Evolutionary conservation across 2,113 vertebrate genomes (phyloP).

Genomic region (Conger conger): DNA sequence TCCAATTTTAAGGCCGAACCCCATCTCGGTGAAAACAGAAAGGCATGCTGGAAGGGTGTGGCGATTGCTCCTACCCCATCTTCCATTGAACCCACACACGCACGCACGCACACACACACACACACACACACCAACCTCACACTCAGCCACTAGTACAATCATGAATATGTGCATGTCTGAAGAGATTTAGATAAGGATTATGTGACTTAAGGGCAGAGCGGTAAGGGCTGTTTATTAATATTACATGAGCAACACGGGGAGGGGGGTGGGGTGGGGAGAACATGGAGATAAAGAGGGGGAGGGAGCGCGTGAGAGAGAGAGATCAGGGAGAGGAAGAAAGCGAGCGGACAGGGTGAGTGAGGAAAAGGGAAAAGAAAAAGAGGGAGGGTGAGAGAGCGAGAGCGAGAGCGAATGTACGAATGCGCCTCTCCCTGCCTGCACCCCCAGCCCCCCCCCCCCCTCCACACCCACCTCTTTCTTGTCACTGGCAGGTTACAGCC

Average conservation of each 20-base stretch:
- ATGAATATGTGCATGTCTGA: conserved; percentile 3
- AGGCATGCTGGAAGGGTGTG: neutral
- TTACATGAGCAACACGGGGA: neutral
- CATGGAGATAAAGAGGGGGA: neutral
- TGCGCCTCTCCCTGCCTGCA: conserved; percentile 10
- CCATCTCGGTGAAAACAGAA: neutral
- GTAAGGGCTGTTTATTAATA: conserved; percentile 1
- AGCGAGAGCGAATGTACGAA: neutral
- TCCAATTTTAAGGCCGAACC: neutral
- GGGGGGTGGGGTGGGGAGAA: neutral
- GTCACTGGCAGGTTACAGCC: conserved; percentile 19
- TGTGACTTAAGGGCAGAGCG: neutral
- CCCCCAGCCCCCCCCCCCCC: neutral
- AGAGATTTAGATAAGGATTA: neutral
- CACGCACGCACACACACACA: neutral
- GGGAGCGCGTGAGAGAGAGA: neutral
- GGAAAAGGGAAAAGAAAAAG: neutral
- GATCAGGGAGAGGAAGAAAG: neutral
- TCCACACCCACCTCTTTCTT: neutral
- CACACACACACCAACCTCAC: neutral
- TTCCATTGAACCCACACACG: neutral
- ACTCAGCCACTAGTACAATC: neutral
- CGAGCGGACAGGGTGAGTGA: neutral
- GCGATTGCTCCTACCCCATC: neutral
- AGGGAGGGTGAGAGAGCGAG: neutral